Base-by-base conservation (phyloP, 2,888 invertebrate genomes). In the Drosophila pseudotalamancana region DNA sequence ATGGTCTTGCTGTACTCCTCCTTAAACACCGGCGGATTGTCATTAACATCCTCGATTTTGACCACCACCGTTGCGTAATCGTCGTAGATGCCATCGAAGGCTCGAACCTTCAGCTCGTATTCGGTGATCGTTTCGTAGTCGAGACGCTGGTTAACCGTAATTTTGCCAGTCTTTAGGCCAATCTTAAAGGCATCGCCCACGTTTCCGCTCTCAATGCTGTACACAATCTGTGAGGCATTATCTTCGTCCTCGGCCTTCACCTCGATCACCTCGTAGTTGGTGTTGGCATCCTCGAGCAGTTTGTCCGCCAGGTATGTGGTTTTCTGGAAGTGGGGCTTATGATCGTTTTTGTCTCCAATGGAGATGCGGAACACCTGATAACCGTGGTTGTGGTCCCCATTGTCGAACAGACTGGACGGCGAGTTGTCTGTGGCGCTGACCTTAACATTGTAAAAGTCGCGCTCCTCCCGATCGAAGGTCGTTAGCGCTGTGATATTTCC, bases 271-370 rank as follows among this genome's bases (percentile, higher is more conserved):
- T 95, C 93, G 61, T 94, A 95, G 85, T 96, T 96, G 19, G 95
- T 94, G 89, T 98, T 97, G 3, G 96, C 95, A 90, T 96, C 95
- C 92, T 98, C 98, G 25, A 94, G 94, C 72, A 97, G 94, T 48
- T 95, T 94, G 77, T 95, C 94, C 0, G 96, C 95, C 14, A 94
- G 92, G 89, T 96, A 97, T 5, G 94, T 93, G 0, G 93, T 91
- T 87, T 95, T 93, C n/a, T 95, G 95, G 90, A 99, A 99, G 80
- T 94, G 94, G 0, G 99, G 99, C 16, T 95, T 94, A 91, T 99
- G 99, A 91, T 99, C 99, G 90, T 99, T 99, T 89, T 97, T 97
- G 92, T 99, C 99, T 18, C 97, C 97, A 37, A 99, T 98, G 88
- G 95, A 95, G 82, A 99, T 97, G 75, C 95, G 94, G 89, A 98